Conservation (phyloP, 2,797 vertebrate genomes). For the Myotis daubentonii region DNA sequence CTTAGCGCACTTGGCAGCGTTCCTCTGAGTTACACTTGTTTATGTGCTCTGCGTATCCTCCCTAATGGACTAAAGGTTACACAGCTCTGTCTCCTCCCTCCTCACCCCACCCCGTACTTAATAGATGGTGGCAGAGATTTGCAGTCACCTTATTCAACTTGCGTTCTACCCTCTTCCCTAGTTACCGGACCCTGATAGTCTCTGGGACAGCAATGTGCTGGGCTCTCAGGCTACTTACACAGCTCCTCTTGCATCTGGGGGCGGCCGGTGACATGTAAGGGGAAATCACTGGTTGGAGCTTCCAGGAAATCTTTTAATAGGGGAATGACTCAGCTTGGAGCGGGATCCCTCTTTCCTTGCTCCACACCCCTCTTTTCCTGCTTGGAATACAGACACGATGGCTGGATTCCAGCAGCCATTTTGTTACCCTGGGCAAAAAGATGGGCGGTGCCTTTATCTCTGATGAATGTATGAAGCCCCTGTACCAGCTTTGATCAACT, state of each 20-base stretch:
- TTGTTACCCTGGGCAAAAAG: neutral
- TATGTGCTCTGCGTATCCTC: neutral
- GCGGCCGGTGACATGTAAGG: neutral
- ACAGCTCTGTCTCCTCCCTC: neutral
- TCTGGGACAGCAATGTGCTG: neutral
- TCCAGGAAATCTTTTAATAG: slow-evolving; percentile 30
- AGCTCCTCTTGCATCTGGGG: neutral
- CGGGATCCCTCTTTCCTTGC: neutral
- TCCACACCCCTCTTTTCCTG: neutral
- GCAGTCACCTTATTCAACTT: neutral
- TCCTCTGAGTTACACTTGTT: neutral
- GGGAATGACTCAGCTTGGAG: slow-evolving; percentile 37
- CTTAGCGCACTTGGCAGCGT: neutral
- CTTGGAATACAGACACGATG: slow-evolving; percentile 34
- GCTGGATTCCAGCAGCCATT: slow-evolving; percentile 9
- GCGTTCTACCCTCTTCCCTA: neutral
- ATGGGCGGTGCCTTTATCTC: neutral
- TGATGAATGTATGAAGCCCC: neutral
- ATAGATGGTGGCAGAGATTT: neutral
- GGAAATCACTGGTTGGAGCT: neutral
- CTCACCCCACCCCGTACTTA: neutral
- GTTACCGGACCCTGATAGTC: neutral
- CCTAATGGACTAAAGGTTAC: neutral
- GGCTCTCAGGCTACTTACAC: neutral
- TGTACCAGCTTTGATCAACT: neutral